Evolutionary conservation across 2,888 invertebrate genomes (phyloP).

Genomic region (Erebia palarica): DNA sequence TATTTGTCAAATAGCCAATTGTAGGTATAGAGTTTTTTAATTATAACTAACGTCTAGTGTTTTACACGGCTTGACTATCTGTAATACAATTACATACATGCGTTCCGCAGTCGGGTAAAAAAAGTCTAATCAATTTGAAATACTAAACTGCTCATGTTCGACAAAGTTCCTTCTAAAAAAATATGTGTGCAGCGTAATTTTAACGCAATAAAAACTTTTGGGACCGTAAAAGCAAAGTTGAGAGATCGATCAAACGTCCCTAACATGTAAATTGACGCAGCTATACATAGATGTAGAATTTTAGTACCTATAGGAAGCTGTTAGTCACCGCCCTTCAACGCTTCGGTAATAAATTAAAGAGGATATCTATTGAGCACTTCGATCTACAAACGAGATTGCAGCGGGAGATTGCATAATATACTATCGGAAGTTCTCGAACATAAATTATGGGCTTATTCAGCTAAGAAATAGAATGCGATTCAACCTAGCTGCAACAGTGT

Average conservation of each 20-base stretch:
- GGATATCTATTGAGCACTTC: conserved; percentile 69
- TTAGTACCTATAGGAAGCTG: conserved; percentile 57
- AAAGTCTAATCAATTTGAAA: background rate
- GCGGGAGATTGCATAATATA: conserved; percentile 43
- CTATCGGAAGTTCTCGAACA: conserved; percentile 33
- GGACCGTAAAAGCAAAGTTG: conserved; percentile 38
- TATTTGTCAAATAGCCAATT: too few relatives aligned
- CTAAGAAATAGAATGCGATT: conserved; percentile 20
- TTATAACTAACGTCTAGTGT: too few relatives aligned
- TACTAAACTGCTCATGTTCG: background rate
- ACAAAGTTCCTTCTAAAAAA: conserved; percentile 11
- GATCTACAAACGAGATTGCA: conserved; percentile 61
- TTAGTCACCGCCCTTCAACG: conserved; percentile 64
- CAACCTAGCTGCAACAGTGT: conserved; percentile 1
- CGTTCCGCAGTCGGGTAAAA: too few relatives aligned
- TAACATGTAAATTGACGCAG: conserved; percentile 44
- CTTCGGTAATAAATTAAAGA: conserved; percentile 69
- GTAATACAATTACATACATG: too few relatives aligned
- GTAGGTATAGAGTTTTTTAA: background rate
- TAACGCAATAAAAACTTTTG: conserved; percentile 35
- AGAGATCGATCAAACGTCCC: conserved; percentile 41
- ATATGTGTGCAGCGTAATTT: conserved; percentile 16
- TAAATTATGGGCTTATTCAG: conserved; percentile 39
- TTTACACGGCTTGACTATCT: too few relatives aligned
- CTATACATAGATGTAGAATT: too few relatives aligned